Percentiles rank a stretch among this genome's conserved stretches.
These are phyloP conservation scores for Chymomyza costata DNA, from an alignment of 1,140 invertebrate genomes.

Conservation along the genomic window DNA sequence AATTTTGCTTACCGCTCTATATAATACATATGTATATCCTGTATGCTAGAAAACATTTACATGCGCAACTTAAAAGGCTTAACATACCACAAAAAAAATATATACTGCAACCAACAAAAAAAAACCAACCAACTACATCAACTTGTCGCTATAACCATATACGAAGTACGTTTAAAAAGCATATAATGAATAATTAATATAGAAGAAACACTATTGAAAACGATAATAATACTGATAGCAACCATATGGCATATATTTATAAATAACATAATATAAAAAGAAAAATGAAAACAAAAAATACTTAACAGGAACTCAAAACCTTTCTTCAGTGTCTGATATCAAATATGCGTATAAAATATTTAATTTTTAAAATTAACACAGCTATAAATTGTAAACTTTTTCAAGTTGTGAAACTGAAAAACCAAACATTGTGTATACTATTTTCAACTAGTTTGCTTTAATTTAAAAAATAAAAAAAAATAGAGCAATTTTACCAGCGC, in stretches of 20 bases:
- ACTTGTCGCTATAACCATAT: conserved; percentile 51
- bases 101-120: conserved; percentile 34
- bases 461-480: conserved; percentile 36
- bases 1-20: conserved; percentile 27
- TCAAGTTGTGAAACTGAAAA: conserved; percentile 49
- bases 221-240: conserved; percentile 61
- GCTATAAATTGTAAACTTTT: conserved; percentile 15
- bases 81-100: conserved; percentile 20
- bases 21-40: conserved; percentile 49
- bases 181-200: conserved; percentile 48
- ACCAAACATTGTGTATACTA: conserved; percentile 71
- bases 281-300: conserved; percentile 30
- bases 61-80: conserved; percentile 29
- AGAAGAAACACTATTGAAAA: conserved; percentile 56
- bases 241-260: conserved; percentile 30
- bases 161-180: conserved; percentile 50
- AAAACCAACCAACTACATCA: conserved; percentile 49
- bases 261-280: conserved; percentile 31
- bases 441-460: conserved; percentile 72
- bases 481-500: conserved; percentile 12
- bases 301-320: conserved; percentile 30
- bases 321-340: conserved; percentile 36
- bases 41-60: conserved; percentile 31
- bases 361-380: conserved; percentile 6
- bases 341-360: conserved; percentile 9